Conservation (phyloP, 35 echinoderm and acorn worm genomes). For the Heliocidaris tuberculata region DNA sequence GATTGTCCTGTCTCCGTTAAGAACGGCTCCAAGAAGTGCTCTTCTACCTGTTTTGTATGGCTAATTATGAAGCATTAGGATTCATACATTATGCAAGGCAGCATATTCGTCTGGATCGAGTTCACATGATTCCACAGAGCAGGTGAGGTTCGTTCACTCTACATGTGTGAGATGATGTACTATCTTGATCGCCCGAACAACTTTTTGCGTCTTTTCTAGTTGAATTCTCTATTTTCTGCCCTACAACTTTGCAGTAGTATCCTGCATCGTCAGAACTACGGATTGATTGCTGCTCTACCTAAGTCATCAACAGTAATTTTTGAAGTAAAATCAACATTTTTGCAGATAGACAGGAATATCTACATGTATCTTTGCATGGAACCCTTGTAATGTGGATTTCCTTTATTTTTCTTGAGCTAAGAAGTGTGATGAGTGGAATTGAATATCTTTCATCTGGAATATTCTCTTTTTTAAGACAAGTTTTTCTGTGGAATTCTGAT, state of each 20-base stretch:
- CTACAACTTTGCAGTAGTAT: background rate
- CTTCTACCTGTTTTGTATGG: background rate
- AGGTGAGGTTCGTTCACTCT: background rate
- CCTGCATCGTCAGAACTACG: background rate
- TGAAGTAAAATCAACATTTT: background rate
- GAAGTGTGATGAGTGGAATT: background rate
- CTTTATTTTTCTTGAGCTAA: background rate
- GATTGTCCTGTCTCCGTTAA: background rate
- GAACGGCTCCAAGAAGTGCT: background rate
- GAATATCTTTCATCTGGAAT: background rate
- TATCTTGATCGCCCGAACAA: background rate
- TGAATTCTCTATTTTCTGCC: background rate
- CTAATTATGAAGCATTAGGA: constrained; percentile 18
- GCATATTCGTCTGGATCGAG: background rate
- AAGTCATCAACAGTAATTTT: background rate
- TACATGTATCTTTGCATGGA: background rate
- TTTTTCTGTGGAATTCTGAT: background rate
- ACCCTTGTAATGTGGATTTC: background rate
- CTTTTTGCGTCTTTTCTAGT: background rate
- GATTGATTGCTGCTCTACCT: background rate
- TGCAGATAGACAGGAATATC: background rate
- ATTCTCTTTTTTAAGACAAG: background rate
- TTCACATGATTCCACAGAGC: background rate
- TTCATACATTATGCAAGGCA: background rate
- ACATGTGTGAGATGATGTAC: background rate